These are phyloP conservation scores for Lochmaea crataegi DNA, from an alignment of 2,888 invertebrate genomes.

Conservation along the genomic window DNA sequence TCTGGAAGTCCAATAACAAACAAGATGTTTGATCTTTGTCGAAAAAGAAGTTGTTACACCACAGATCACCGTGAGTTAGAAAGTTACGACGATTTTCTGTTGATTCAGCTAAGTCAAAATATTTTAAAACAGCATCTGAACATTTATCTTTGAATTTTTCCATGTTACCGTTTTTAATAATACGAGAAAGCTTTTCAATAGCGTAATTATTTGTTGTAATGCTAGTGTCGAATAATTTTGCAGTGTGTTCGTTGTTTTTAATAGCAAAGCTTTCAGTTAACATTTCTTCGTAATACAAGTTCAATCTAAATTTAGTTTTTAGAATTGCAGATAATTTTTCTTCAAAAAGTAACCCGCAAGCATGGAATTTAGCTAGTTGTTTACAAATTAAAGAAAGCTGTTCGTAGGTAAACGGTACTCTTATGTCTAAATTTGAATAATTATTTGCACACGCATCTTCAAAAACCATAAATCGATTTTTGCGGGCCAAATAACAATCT, in stretches of 20 bases:
- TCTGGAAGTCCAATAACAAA: constrained; percentile 59
- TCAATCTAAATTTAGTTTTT: constrained; percentile 47
- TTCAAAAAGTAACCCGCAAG: constrained; percentile 57
- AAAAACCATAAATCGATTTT: constrained; percentile 59
- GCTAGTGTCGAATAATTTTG: constrained; percentile 1
- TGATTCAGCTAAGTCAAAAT: constrained; percentile 56
- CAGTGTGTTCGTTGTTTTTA: constrained; percentile 6
- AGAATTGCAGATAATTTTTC: constrained; percentile 46
- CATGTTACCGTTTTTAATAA: constrained; percentile 31
- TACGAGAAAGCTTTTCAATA: constrained; percentile 39
- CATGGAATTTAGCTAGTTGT: constrained; percentile 56
- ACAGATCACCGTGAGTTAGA: constrained; percentile 59
- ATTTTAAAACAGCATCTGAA: constrained; percentile 15
- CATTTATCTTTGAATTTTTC: constrained; percentile 37
- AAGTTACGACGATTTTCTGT: constrained; percentile 62
- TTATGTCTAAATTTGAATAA: constrained; percentile 37
- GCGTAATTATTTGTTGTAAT: constrained; percentile 23
- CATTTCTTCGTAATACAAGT: constrained; percentile 53
- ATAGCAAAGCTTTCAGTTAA: constrained; percentile 40
- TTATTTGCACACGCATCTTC: constrained; percentile 58
- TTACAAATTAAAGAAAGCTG: constrained; percentile 47
- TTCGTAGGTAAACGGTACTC: constrained; percentile 42
- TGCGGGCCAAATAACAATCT: constrained; percentile 58
- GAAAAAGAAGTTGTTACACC: constrained; percentile 57
- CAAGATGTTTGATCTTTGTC: constrained; percentile 49